A percentile compares a stretch with the other conserved stretches of the same genome.
These are phyloP conservation scores for Apoderus coryli DNA, from an alignment of 2,888 invertebrate genomes.

Conservation along the genomic window DNA sequence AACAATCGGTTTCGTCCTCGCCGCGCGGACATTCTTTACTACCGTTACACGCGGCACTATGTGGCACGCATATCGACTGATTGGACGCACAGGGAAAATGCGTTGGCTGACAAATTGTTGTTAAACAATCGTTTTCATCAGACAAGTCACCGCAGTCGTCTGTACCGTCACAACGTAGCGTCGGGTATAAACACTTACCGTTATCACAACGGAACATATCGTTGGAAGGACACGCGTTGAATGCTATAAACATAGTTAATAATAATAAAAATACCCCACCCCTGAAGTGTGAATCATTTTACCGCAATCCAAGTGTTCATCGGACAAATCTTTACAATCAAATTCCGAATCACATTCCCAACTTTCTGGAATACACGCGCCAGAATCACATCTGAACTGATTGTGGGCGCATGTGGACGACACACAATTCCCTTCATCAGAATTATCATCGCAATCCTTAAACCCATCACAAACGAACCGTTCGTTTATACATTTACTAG, in stretches of 20 bases:
- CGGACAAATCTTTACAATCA: constrained; percentile 63
- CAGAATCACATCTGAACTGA: constrained; percentile 45
- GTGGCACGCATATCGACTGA: constrained; percentile 37
- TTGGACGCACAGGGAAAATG: constrained; percentile 38
- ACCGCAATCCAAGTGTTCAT: constrained; percentile 51
- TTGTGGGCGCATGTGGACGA: constrained; percentile 22
- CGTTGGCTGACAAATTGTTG: constrained; percentile 16
- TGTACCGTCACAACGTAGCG: constrained; percentile 40
- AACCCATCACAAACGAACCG: constrained; percentile 37
- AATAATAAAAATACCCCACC: too few species aligned
- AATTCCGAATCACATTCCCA: constrained; percentile 57
- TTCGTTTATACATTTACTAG: constrained; percentile 36
- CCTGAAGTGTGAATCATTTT: constrained; percentile 22
- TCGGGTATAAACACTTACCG: constrained; percentile 40
- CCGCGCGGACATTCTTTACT: constrained; percentile 53
- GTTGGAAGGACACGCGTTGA: too few species aligned
- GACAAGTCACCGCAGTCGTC: constrained; percentile 44
- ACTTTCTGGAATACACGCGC: constrained; percentile 50
- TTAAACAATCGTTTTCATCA: constrained; percentile 37
- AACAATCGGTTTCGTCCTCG: constrained; percentile 47
- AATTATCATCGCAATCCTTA: constrained; percentile 35
- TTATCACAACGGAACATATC: constrained; percentile 35
- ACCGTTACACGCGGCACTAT: constrained; percentile 38
- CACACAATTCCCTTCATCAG: constrained; percentile 34
- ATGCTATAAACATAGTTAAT: too few species aligned